Conservation (phyloP, 2,888 invertebrate species). For the Oegoconia quadripuncta region DNA sequence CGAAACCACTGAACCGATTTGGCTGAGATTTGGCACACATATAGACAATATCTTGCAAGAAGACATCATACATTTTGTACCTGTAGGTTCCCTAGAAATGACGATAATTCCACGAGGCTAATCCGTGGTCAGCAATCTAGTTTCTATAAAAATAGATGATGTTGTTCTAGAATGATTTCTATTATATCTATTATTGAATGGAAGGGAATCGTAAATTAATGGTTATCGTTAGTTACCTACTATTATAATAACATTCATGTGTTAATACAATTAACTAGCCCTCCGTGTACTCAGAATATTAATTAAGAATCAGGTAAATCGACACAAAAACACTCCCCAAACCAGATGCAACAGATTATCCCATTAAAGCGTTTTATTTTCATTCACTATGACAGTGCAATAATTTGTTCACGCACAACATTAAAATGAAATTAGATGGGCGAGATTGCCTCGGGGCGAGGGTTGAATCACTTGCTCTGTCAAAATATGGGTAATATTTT, state of each 20-base stretch:
- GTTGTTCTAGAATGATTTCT: too few species aligned
- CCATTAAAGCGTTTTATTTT: conserved; percentile 62
- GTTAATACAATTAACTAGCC: conserved; percentile 55
- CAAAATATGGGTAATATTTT: conserved; percentile 67
- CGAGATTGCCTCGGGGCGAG: conserved; percentile 49
- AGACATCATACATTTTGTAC: too few species aligned
- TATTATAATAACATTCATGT: conserved; percentile 44
- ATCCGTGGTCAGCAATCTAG: too few species aligned
- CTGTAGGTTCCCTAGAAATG: too few species aligned
- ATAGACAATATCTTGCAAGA: too few species aligned
- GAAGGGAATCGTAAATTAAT: too few species aligned
- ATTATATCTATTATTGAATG: too few species aligned
- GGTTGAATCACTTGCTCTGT: conserved; percentile 56
- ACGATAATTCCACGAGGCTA: too few species aligned
- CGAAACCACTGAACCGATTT: too few species aligned
- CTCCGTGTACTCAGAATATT: conserved; percentile 48
- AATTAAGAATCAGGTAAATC: conserved; percentile 61
- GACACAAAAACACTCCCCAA: conserved; percentile 51
- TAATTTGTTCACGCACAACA: conserved; percentile 74
- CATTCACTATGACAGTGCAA: conserved; percentile 68
- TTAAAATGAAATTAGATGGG: conserved; percentile 69
- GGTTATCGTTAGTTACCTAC: too few species aligned
- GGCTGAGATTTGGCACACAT: too few species aligned
- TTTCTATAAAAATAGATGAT: too few species aligned
- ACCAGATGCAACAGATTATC: conserved; percentile 67